Percentiles rank a stretch among this genome's conserved stretches.
Conservation (phyloP, 1,140 invertebrate genomes). For the Drosophila lacteicornis region DNA sequence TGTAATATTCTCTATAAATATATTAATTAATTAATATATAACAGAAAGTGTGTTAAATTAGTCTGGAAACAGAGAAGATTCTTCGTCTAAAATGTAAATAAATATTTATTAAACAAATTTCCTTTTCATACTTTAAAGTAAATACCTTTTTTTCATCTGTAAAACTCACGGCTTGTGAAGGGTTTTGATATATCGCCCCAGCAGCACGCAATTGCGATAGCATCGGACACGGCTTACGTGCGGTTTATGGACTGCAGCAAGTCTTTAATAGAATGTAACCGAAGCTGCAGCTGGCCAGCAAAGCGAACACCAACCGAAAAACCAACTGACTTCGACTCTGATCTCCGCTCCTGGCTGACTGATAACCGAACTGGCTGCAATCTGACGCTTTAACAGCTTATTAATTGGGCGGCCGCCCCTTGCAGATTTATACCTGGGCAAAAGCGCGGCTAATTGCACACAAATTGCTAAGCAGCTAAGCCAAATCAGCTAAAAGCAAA, state of each 20-base stretch:
- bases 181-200: conserved; percentile 68
- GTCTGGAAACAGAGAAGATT: no score
- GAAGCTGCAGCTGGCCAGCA: conserved; percentile 45
- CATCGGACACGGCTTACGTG: conserved; percentile 70
- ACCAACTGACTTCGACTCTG: conserved; percentile 26
- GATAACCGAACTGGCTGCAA: conserved; percentile 55
- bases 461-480: conserved; percentile 57
- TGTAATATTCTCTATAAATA: not conserved
- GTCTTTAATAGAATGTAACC: conserved; percentile 65
- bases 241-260: conserved; percentile 60
- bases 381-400: conserved; percentile 61
- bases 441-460: conserved; percentile 60
- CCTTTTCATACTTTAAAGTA: no score
- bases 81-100: no score
- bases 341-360: conserved; percentile 32
- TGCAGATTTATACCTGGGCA: conserved; percentile 60
- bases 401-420: conserved; percentile 65
- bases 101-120: no score
- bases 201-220: conserved; percentile 64
- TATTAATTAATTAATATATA: no score
- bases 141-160: not conserved
- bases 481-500: conserved; percentile 25
- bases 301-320: conserved; percentile 12
- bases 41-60: no score
- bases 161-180: conserved; percentile 49